A percentile compares a stretch with the other conserved stretches of the same genome.
phyloP scores from a whole-genome alignment of 2,888 invertebrate genomes.

The Drosophila picticornis region DNA sequence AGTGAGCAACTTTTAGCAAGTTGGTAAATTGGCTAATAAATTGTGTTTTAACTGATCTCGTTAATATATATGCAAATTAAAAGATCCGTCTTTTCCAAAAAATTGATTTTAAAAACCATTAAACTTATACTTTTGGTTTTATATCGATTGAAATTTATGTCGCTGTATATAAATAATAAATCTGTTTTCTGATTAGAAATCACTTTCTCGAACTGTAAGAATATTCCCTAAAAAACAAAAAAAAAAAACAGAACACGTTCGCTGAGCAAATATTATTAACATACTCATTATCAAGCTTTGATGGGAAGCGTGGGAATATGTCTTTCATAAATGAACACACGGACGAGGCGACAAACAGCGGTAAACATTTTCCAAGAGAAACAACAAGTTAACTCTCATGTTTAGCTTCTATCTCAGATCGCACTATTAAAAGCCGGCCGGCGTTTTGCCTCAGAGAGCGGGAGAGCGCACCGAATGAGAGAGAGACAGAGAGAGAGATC shows the following conservation, averaged over 20 bases:
- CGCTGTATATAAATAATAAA: not conserved
- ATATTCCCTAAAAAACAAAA: not conserved
- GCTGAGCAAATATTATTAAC: too few relatives aligned
- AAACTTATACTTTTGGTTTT: not conserved
- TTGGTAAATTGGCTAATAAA: slow-evolving; percentile 3
- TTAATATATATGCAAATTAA: not conserved
- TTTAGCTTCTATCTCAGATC: slow-evolving; percentile 6
- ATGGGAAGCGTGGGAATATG: not conserved
- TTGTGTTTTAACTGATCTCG: not conserved
- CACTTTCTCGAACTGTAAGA: not conserved
- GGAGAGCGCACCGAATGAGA: slow-evolving; percentile 6
- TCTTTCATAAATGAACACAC: not conserved
- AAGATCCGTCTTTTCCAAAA: not conserved
- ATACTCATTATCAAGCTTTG: not conserved
- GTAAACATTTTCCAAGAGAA: slow-evolving; percentile 2
- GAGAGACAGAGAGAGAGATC: slow-evolving; percentile 19
- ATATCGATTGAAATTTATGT: not conserved
- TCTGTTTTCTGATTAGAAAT: not conserved
- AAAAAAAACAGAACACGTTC: fast-evolving
- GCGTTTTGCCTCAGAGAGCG: slow-evolving; percentile 28
- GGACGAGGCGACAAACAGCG: not conserved
- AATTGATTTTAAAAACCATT: not conserved
- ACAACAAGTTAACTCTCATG: not conserved
- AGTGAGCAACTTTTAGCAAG: slow-evolving; percentile 1
- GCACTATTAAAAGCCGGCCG: slow-evolving; percentile 45